Conservation (phyloP, 2,797 vertebrate species). For the Scolopax bukidnonensis region DNA sequence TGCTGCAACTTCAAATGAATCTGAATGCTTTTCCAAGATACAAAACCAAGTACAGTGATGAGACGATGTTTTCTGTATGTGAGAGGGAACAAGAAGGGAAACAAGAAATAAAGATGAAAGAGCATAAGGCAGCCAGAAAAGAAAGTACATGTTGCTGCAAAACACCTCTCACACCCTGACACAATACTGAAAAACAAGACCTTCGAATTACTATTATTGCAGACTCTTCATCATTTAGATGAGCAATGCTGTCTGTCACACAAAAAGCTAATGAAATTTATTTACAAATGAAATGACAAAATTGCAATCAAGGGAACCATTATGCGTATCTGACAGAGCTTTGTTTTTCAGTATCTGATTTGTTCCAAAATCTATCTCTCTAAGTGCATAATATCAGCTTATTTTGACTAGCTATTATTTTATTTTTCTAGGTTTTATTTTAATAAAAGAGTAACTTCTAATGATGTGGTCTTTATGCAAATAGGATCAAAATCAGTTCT, state of each 20-base stretch:
- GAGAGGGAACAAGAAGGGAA: neutral
- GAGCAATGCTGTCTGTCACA: neutral
- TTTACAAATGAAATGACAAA: slow-evolving; percentile 1
- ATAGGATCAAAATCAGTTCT: neutral
- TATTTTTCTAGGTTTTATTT: neutral
- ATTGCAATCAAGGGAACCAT: neutral
- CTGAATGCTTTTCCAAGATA: neutral
- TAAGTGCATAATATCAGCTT: neutral
- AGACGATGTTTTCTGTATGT: neutral
- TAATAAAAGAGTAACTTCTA: neutral
- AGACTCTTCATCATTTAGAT: neutral
- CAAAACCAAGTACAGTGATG: neutral
- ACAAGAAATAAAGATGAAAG: neutral
- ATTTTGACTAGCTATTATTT: neutral
- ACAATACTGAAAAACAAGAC: neutral
- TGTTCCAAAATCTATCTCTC: neutral
- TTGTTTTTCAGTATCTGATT: neutral
- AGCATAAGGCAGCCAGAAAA: neutral
- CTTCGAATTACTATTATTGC: neutral
- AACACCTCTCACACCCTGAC: neutral
- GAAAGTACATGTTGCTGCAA: neutral
- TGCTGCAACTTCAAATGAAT: neutral
- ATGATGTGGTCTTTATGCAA: neutral
- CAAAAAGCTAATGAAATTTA: neutral
- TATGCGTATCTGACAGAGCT: neutral